A percentile compares a stretch with the other conserved stretches of the same genome.
Evolutionary conservation across 2,888 invertebrate species (phyloP).

Genomic region (Bhutanitis thaidina): DNA sequence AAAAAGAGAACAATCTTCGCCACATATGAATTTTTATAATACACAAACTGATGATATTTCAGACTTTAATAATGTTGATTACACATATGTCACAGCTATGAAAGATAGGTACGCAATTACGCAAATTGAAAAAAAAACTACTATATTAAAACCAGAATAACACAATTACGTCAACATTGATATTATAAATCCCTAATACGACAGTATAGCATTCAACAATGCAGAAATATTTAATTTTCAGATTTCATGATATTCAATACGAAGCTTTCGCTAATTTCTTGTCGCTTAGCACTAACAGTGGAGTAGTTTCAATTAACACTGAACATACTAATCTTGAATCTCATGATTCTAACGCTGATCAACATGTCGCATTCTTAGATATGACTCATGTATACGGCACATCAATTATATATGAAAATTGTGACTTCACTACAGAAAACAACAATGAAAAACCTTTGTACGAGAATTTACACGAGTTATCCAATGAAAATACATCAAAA

Average conservation of each 20-base stretch:
- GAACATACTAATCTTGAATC: neutral
- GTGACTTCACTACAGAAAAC: slow-evolving; percentile 4
- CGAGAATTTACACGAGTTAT: neutral
- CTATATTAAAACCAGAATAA: neutral
- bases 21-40: too few species aligned
- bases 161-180: too few species aligned
- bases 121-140: neutral
- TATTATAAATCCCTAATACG: too few species aligned
- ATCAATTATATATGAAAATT: slow-evolving; percentile 14
- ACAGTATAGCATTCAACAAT: neutral
- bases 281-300: slow-evolving; percentile 6
- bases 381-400: neutral
- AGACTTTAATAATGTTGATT: too few species aligned
- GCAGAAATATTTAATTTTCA: slow-evolving; percentile 9
- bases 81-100: neutral
- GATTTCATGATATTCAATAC: slow-evolving; percentile 5
- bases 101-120: neutral
- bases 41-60: too few species aligned
- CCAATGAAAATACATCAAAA: neutral
- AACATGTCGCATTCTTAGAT: neutral
- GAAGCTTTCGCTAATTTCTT: slow-evolving; percentile 2
- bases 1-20: neutral
- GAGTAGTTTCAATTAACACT: slow-evolving; percentile 14
- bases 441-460: slow-evolving; percentile 20
- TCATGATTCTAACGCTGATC: neutral